A percentile compares a stretch with the other conserved stretches of the same genome.
Conservation (phyloP, 1,140 invertebrate species). For the Trinorchestia longiramus region DNA sequence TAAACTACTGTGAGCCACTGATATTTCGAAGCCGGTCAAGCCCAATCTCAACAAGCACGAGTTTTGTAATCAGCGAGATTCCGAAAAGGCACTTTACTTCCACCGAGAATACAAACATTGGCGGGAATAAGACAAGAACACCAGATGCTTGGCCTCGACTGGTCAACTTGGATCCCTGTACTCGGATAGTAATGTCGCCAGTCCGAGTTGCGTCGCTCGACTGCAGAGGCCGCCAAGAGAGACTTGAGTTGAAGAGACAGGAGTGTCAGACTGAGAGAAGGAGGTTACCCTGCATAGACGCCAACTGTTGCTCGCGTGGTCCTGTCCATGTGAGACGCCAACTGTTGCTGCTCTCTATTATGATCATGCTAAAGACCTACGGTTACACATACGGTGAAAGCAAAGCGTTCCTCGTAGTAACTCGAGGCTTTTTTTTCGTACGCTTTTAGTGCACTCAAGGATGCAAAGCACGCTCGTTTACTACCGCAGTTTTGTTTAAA, state of each 20-base stretch:
- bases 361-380: not conserved
- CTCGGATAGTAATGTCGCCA: not conserved
- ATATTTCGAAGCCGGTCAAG: not conserved
- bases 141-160: not conserved
- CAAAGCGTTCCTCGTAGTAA: not conserved
- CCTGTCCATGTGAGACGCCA: not conserved
- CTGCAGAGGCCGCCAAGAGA: not conserved
- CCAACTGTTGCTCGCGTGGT: conserved; percentile 19
- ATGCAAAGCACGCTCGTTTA: not conserved
- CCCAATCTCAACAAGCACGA: not conserved
- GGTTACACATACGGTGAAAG: not conserved
- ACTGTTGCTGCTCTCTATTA: conserved; percentile 24
- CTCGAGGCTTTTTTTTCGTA: not conserved
- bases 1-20: no score
- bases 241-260: not conserved
- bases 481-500: not conserved
- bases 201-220: conserved; percentile 5
- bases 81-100: not conserved
- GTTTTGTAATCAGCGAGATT: not conserved
- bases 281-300: conserved; percentile 5
- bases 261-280: not conserved
- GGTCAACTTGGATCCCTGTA: no score
- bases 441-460: not conserved
- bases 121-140: not conserved
- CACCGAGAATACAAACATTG: not conserved